These are phyloP conservation scores for Takifugu flavidus DNA, from an alignment of 2,113 vertebrate species.

Conservation along the genomic window DNA sequence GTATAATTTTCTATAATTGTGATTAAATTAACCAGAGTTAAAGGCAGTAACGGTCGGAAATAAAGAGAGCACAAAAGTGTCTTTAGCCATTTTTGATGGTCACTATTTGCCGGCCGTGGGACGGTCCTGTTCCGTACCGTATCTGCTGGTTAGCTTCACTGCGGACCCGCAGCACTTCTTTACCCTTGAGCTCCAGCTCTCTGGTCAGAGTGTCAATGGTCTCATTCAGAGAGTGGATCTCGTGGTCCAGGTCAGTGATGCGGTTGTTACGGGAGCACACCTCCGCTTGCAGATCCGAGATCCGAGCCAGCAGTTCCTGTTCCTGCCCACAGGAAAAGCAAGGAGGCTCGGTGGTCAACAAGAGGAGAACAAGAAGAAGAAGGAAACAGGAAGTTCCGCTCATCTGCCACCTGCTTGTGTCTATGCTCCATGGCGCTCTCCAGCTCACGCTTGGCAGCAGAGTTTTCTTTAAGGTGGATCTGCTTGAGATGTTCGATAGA, in stretches of 20 bases:
- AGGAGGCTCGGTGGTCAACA: too few species aligned
- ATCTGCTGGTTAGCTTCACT: constrained; percentile 96
- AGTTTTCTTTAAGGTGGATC: constrained; percentile 87
- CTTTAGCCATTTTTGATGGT: too few species aligned
- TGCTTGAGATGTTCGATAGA: constrained; percentile 88
- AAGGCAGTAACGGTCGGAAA: too few species aligned
- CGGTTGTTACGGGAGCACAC: constrained; percentile 86
- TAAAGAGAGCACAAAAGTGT: too few species aligned
- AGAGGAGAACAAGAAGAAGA: too few species aligned
- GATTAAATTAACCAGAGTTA: too few species aligned
- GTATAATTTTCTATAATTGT: too few species aligned
- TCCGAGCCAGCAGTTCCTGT: constrained; percentile 82
- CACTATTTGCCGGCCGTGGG: background rate
- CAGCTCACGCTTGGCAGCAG: constrained; percentile 80
- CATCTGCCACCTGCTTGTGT: constrained; percentile 79
- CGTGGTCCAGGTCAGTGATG: constrained; percentile 89
- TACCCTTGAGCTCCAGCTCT: constrained; percentile 93
- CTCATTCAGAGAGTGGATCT: constrained; percentile 90
- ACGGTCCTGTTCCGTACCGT: constrained; percentile 74
- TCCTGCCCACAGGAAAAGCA: constrained; percentile 49
- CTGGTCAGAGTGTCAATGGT: constrained; percentile 90
- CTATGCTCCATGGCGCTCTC: constrained; percentile 84
- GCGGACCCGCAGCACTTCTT: constrained; percentile 92
- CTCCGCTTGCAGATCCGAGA: constrained; percentile 86
- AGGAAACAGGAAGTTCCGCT: background rate